A percentile compares a stretch with the other conserved stretches of the same genome.
These are phyloP conservation scores for Dyspetes luteomarginatus DNA, from an alignment of 2,888 invertebrate species.

Conservation along the genomic window DNA sequence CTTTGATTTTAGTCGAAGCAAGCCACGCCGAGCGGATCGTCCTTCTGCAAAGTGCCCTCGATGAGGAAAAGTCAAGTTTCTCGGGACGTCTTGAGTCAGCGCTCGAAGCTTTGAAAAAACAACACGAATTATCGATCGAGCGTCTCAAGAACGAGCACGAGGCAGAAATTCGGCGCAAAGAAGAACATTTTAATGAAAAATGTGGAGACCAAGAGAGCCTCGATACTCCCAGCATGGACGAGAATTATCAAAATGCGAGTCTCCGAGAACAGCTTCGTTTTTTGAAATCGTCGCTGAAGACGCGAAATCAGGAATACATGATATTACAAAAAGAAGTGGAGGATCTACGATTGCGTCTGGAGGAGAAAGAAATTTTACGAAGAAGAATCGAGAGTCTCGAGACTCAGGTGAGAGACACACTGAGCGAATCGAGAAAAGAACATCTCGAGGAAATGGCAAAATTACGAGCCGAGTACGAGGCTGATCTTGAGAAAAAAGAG, in stretches of 20 bases:
- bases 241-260: constrained; percentile 48
- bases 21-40: constrained; percentile 74
- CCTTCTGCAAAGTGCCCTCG: constrained; percentile 72
- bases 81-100: constrained; percentile 75
- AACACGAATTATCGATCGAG: no score
- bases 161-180: constrained; percentile 2
- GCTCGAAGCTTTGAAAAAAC: constrained; percentile 74
- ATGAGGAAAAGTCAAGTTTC: constrained; percentile 76
- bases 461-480: constrained; percentile 85
- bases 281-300: constrained; percentile 92
- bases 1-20: constrained; percentile 74
- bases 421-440: constrained; percentile 77
- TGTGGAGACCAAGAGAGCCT: not conserved
- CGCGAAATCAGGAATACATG: constrained; percentile 92
- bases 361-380: constrained; percentile 87
- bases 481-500: constrained; percentile 85
- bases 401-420: constrained; percentile 72
- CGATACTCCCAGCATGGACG: constrained; percentile 15
- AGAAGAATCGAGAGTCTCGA: constrained; percentile 71
- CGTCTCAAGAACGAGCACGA: constrained; percentile 75
- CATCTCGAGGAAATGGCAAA: constrained; percentile 75
- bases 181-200: constrained; percentile 17
- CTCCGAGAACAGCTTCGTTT: constrained; percentile 90
- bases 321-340: constrained; percentile 88
- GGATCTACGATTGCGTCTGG: constrained; percentile 88